Evolutionary conservation across 2,113 vertebrate genomes (phyloP).

Genomic region (Monarcha castaneiventris): DNA sequence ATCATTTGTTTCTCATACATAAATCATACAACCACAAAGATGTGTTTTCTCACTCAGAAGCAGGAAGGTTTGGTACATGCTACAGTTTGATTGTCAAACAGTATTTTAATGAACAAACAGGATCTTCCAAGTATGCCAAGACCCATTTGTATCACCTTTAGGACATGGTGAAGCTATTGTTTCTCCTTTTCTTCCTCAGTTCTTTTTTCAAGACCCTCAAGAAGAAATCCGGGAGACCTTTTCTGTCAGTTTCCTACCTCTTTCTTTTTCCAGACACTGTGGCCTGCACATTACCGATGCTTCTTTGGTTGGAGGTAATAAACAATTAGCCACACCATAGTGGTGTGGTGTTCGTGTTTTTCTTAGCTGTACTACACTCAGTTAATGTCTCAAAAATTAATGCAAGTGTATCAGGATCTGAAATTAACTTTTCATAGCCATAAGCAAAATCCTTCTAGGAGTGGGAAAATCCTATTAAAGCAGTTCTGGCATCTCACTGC

Average conservation of each 20-base stretch:
- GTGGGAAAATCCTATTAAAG: conserved; percentile 74
- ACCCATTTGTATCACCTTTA: background rate
- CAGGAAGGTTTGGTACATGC: background rate
- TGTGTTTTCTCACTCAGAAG: background rate
- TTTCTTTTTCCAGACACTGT: background rate
- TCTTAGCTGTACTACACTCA: conserved; percentile 59
- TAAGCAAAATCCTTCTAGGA: conserved; percentile 81
- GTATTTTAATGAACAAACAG: conserved; percentile 8
- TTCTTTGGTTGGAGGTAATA: conserved; percentile 70
- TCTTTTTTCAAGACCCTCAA: conserved; percentile 1
- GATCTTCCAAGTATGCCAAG: conserved; percentile 10
- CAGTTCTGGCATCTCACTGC: conserved; percentile 67
- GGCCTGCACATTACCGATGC: background rate
- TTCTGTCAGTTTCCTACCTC: conserved; percentile 18
- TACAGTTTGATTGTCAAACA: background rate
- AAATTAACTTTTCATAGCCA: conserved; percentile 93
- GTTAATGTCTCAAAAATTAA: conserved; percentile 83
- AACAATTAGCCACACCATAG: conserved; percentile 64
- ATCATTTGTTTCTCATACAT: conserved; percentile 40
- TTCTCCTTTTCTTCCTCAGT: background rate
- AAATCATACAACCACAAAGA: conserved; percentile 28
- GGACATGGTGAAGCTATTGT: background rate
- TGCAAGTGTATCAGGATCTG: conserved; percentile 86
- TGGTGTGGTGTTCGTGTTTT: conserved; percentile 47
- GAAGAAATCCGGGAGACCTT: conserved; percentile 46